Evolutionary conservation across 2,797 vertebrate genomes (phyloP).

Genomic region (Pseudomugil gertrudae): DNA sequence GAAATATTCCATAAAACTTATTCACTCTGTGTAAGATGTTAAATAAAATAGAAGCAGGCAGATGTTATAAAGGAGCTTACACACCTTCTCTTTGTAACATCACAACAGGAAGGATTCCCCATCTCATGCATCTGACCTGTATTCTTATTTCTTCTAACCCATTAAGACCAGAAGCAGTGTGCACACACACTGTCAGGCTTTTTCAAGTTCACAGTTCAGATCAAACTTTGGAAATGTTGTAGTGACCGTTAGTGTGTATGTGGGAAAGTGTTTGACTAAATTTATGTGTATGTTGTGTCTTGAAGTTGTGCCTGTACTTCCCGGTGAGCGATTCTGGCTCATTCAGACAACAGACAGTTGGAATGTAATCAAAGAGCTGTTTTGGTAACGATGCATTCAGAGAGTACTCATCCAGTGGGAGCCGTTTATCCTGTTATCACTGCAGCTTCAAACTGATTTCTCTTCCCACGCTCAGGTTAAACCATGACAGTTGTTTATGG

Average conservation of each 20-base stretch:
- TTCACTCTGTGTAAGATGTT: constrained; percentile 15
- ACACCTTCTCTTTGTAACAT: background rate
- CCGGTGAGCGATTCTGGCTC: constrained; percentile 9
- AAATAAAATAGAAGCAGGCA: constrained; percentile 19
- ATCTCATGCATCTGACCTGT: background rate
- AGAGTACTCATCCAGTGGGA: constrained; percentile 46
- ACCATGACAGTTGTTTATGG: constrained; percentile 42
- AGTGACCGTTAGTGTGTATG: constrained; percentile 7
- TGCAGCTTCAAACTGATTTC: constrained; percentile 44
- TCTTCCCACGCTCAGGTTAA: constrained; percentile 61
- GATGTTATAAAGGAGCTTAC: background rate
- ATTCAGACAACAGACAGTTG: constrained; percentile 50
- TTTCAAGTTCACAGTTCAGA: background rate
- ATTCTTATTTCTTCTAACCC: background rate
- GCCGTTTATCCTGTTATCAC: constrained; percentile 46
- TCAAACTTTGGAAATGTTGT: background rate
- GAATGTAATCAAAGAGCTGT: constrained; percentile 49
- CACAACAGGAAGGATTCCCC: background rate
- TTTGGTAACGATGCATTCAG: constrained; percentile 56
- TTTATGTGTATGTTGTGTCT: constrained; percentile 20
- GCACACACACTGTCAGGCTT: background rate
- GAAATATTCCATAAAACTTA: background rate
- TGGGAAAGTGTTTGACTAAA: constrained; percentile 9
- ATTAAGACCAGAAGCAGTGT: background rate
- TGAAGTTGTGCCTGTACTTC: constrained; percentile 20